These are phyloP conservation scores for Notarius lentiginosus DNA, from an alignment of 2,113 vertebrate genomes.

Conservation along the genomic window DNA sequence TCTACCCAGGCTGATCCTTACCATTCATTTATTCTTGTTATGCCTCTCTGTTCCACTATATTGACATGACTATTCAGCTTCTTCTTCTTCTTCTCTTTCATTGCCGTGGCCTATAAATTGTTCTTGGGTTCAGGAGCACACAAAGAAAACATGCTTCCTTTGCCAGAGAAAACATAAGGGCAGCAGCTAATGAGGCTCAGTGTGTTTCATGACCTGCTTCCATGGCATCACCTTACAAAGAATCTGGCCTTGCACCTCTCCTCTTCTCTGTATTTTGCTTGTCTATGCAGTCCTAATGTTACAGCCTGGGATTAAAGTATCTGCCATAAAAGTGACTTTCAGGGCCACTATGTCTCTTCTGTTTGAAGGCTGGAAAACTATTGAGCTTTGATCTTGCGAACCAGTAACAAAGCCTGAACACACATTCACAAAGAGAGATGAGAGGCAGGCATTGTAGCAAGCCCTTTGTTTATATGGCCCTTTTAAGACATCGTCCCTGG, in stretches of 20 bases:
- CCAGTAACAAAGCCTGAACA: constrained; percentile 61
- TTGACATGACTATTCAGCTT: not conserved
- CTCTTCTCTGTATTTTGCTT: constrained; percentile 3
- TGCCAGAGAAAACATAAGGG: constrained; percentile 47
- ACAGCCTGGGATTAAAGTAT: constrained; percentile 55
- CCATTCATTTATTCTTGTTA: not conserved
- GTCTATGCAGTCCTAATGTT: not conserved
- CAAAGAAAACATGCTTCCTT: constrained; percentile 1
- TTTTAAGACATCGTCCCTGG: constrained; percentile 51
- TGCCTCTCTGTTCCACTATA: not conserved
- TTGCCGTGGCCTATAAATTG: not conserved
- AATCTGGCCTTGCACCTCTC: not conserved
- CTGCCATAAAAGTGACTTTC: constrained; percentile 68
- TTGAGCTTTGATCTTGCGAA: constrained; percentile 72
- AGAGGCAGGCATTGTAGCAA: constrained; percentile 33
- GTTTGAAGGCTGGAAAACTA: constrained; percentile 76
- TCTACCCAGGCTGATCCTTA: constrained; percentile 24
- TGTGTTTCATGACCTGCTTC: constrained; percentile 13
- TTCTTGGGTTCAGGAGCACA: not conserved
- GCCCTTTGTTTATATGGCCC: not conserved
- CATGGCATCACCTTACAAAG: constrained; percentile 4
- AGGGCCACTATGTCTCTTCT: constrained; percentile 59
- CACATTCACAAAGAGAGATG: constrained; percentile 48
- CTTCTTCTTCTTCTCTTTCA: not conserved
- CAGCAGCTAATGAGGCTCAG: constrained; percentile 42